These are phyloP conservation scores for Hippocampus kuda DNA, from an alignment of 2,797 vertebrate genomes.

Conservation along the genomic window DNA sequence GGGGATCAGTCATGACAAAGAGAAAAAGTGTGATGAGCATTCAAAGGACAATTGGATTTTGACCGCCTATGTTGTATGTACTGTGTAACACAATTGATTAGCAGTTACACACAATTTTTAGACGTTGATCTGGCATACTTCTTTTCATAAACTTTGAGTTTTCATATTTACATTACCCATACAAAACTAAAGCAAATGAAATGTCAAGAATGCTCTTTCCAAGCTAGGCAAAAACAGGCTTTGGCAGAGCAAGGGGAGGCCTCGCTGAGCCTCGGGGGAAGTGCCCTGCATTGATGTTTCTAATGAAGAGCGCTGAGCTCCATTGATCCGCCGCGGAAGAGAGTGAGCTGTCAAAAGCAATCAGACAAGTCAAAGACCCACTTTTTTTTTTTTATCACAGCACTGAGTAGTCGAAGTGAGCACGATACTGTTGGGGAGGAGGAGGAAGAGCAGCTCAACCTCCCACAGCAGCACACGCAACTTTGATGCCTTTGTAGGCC, in stretches of 20 bases:
- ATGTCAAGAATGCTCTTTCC: conserved; percentile 2
- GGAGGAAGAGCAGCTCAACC: conserved; percentile 41
- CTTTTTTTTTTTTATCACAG: conserved; percentile 32
- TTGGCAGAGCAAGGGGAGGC: conserved; percentile 34
- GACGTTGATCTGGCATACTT: neutral
- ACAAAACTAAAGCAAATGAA: neutral
- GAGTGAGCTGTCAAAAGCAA: conserved; percentile 66
- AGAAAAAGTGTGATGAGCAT: too few species aligned
- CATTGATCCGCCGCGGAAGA: conserved; percentile 64
- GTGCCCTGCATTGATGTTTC: conserved; percentile 59
- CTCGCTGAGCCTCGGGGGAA: conserved; percentile 55
- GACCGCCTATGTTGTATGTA: too few species aligned
- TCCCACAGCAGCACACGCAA: conserved; percentile 30
- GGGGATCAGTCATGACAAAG: too few species aligned
- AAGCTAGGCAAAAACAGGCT: neutral
- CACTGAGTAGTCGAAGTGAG: conserved; percentile 38
- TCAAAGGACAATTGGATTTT: too few species aligned
- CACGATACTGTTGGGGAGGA: conserved; percentile 23
- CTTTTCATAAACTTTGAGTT: too few species aligned
- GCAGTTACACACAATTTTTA: neutral
- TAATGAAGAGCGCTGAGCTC: conserved; percentile 62
- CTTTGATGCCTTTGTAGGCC: conserved; percentile 25
- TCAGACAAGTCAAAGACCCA: conserved; percentile 59
- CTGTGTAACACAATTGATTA: too few species aligned
- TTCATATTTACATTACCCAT: neutral